phyloP scores from a whole-genome alignment of 1,140 invertebrate species.

The Drosophila grimshawi region DNA sequence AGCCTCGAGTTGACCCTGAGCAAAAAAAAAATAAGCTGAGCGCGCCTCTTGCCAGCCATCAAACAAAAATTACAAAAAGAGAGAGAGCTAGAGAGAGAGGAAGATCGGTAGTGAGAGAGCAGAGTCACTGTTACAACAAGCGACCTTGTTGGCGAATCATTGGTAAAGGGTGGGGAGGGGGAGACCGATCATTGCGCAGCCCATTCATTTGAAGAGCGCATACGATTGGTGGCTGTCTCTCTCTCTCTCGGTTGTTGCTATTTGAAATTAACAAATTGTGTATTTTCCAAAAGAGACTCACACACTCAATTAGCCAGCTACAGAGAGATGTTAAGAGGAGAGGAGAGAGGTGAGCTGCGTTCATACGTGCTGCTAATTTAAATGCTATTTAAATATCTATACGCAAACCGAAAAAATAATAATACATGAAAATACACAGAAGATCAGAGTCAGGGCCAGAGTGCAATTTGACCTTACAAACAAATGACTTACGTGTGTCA shows the following conservation, averaged over 20 bases:
- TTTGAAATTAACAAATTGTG: conserved; percentile 41
- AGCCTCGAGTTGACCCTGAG: conserved; percentile 78
- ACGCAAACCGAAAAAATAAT: conserved; percentile 35
- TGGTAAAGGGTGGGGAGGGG: conserved; percentile 22
- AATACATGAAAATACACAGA: conserved; percentile 65
- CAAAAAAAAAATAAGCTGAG: conserved; percentile 53
- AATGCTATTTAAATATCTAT: conserved; percentile 54
- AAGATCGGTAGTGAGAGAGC: conserved; percentile 19
- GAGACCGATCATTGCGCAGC: conserved; percentile 39
- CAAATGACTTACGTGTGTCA: conserved; percentile 44
- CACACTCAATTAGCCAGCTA: conserved; percentile 32
- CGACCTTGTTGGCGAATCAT: conserved; percentile 45
- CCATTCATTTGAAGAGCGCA: conserved; percentile 39
- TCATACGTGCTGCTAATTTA: conserved; percentile 59
- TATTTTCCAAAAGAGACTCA: conserved; percentile 37
- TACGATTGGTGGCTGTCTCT: conserved; percentile 17
- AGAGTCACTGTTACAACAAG: conserved; percentile 46
- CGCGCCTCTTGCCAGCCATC: conserved; percentile 43
- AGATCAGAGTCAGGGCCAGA: conserved; percentile 78
- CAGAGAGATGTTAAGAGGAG: not conserved
- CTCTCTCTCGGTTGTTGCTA: conserved; percentile 12
- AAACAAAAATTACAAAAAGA: conserved; percentile 49
- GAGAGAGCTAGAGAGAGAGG: conserved; percentile 15
- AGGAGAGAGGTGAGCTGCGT: not conserved
- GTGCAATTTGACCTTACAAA: conserved; percentile 69